Percentiles rank a stretch among this genome's conserved stretches.
Evolutionary conservation across 2,797 vertebrate species (phyloP).

Genomic region (Gila robusta): DNA sequence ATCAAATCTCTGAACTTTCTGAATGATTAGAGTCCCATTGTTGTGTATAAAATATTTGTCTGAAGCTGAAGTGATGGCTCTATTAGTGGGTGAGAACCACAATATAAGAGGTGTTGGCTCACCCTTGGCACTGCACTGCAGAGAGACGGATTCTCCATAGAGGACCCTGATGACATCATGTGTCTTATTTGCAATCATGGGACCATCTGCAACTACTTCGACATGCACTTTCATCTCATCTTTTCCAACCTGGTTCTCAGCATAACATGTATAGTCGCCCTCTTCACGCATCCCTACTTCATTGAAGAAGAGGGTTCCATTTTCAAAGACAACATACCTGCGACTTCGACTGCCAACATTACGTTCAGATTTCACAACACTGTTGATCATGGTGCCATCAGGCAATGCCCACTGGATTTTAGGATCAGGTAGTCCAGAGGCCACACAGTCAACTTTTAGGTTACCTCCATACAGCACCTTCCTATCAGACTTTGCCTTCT

Average conservation of each 20-base stretch:
- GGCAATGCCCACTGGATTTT: conserved; percentile 93
- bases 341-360: conserved; percentile 75
- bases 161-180: conserved; percentile 71
- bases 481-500: conserved; percentile 81
- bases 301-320: conserved; percentile 92
- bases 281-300: conserved; percentile 87
- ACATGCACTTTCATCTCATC: conserved; percentile 92
- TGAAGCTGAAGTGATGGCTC: conserved; percentile 75
- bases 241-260: conserved; percentile 90
- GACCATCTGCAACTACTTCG: conserved; percentile 79
- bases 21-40: conserved; percentile 87
- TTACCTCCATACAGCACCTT: conserved; percentile 85
- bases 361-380: conserved; percentile 77
- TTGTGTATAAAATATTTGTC: conserved; percentile 86
- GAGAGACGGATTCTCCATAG: conserved; percentile 81
- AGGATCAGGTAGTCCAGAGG: conserved; percentile 89
- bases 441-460: conserved; percentile 92
- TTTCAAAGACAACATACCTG: conserved; percentile 90
- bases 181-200: conserved; percentile 80
- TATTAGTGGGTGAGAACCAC: conserved; percentile 89
- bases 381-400: conserved; percentile 90
- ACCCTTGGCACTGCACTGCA: conserved; percentile 84
- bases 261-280: conserved; percentile 93
- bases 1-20: conserved; percentile 87
- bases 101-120: conserved; percentile 82